Evolutionary conservation across 2,113 vertebrate species (phyloP).

Genomic region (Pitta sordida): DNA sequence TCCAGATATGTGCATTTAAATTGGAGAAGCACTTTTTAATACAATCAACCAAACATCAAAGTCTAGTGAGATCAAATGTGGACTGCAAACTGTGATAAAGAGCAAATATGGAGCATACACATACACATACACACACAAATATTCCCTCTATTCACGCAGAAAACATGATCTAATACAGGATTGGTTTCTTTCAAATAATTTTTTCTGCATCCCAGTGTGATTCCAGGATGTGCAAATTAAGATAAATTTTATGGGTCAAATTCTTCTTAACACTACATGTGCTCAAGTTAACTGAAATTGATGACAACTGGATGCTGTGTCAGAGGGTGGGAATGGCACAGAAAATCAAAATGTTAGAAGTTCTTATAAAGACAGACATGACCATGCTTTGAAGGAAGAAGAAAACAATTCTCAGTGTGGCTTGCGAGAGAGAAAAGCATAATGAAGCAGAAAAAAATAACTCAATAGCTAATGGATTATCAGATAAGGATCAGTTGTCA

Average conservation of each 20-base stretch:
- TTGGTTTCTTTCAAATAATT: conserved; percentile 19
- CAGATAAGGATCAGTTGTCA: background rate
- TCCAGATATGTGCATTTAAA: background rate
- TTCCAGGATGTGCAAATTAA: conserved; percentile 42
- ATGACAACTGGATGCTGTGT: conserved; percentile 9
- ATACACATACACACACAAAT: background rate
- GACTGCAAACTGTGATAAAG: background rate
- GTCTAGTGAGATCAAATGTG: background rate
- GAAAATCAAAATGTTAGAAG: background rate
- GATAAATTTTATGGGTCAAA: conserved; percentile 29
- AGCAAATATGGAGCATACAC: background rate
- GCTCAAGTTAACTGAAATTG: conserved; percentile 10
- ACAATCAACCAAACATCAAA: background rate
- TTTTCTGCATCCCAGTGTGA: conserved; percentile 17
- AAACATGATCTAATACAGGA: conserved; percentile 9
- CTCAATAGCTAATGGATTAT: background rate
- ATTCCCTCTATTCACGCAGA: background rate
- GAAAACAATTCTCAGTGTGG: background rate
- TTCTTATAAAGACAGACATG: background rate
- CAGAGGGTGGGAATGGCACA: background rate
- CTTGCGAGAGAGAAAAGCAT: background rate
- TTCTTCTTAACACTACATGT: background rate
- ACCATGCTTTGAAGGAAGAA: background rate
- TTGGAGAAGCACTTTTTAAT: background rate
- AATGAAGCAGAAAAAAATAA: background rate